phyloP scores from a whole-genome alignment of 2,113 vertebrate species.

The Salvelinus sp. region DNA sequence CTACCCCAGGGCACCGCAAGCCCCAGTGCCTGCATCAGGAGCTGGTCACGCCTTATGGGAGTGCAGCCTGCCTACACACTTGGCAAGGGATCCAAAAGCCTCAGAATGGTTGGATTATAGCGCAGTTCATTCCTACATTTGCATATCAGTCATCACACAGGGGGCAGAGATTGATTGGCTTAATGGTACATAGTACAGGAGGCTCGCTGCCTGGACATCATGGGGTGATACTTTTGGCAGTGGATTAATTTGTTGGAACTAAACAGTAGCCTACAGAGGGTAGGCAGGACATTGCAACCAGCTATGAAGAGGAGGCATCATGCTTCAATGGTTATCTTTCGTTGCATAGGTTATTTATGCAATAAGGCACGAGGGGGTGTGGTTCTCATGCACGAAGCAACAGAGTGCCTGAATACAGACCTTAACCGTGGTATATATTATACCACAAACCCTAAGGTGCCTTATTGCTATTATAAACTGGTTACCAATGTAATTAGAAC shows the following conservation, averaged over 20 bases:
- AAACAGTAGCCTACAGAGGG: background rate
- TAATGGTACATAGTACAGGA: background rate
- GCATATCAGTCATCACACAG: conserved; percentile 9
- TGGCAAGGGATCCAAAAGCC: conserved; percentile 42
- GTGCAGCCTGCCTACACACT: conserved; percentile 8
- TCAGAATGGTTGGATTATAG: conserved; percentile 28
- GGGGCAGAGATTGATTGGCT: background rate
- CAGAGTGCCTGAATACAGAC: too few species aligned
- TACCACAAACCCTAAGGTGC: too few species aligned
- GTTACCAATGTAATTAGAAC: too few species aligned
- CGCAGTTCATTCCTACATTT: conserved; percentile 24
- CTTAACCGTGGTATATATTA: too few species aligned
- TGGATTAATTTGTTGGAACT: background rate
- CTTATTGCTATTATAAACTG: too few species aligned
- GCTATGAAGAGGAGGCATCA: background rate
- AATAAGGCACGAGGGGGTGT: too few species aligned
- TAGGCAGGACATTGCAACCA: background rate
- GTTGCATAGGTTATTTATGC: too few species aligned
- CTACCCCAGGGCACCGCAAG: conserved; percentile 39
- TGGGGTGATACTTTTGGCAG: background rate
- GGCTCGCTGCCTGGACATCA: background rate
- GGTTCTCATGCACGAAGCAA: too few species aligned
- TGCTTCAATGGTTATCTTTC: conserved; percentile 8
- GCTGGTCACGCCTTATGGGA: conserved; percentile 47
- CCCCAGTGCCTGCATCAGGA: conserved; percentile 36